Evolutionary conservation across 37 sponge, comb jelly and placozoan species (phyloP).

Genomic region (Theonella swinhoei): DNA sequence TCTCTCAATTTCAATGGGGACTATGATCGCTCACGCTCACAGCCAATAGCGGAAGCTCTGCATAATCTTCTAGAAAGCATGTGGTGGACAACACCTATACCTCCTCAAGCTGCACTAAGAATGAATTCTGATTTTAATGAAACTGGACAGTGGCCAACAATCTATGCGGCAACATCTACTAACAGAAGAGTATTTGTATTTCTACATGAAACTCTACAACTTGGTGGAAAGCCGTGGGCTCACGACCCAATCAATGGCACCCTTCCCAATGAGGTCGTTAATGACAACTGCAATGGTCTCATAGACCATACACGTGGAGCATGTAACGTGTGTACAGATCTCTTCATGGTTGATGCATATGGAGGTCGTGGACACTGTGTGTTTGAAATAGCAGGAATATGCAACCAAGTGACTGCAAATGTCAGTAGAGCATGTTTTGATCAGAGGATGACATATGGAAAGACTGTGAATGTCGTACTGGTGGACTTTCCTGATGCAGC

Average conservation of each 20-base stretch:
- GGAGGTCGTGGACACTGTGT: neutral
- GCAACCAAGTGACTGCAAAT: neutral
- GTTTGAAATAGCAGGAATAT: neutral
- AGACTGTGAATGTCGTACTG: conserved; percentile 15
- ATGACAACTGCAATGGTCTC: neutral
- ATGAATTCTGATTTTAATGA: conserved; percentile 6
- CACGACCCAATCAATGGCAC: neutral
- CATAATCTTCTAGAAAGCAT: neutral
- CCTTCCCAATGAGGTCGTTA: neutral
- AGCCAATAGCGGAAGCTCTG: neutral
- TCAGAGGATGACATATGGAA: neutral
- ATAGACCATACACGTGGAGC: neutral
- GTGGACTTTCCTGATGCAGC: conserved; percentile 21
- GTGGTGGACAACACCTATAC: neutral
- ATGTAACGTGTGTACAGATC: neutral
- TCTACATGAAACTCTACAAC: neutral
- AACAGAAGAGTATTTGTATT: conserved; percentile 36
- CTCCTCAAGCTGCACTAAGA: neutral
- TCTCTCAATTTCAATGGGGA: conserved; percentile 5
- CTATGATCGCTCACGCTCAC: neutral
- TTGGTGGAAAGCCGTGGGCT: neutral
- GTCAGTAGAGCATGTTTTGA: conserved; percentile 1
- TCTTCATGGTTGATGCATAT: neutral
- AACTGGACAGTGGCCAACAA: conserved; percentile 41
- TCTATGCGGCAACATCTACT: conserved; percentile 16